Evolutionary conservation across 2,888 invertebrate genomes (phyloP), one percentile per base, ranked within the genome.

Genomic region (Morpho helenor): DNA sequence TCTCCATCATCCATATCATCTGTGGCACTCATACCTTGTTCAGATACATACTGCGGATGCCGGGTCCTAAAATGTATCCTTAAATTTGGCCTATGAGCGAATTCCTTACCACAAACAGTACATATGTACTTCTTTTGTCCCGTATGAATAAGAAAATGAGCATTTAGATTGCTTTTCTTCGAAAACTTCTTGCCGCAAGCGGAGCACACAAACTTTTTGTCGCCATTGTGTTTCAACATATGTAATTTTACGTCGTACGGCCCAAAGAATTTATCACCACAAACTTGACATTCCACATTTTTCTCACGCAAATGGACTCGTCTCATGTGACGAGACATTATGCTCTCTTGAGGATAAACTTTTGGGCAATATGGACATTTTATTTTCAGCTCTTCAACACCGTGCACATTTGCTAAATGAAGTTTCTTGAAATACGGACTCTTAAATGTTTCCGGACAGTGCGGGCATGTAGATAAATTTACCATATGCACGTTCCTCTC

Each of bases 101-200:
- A 93, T 0, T 90, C 78, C 61, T 91, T 93, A 49, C 87, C 84
- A 67, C 93, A 93, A 54, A 92, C 73, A 1, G 80, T 76, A 66
- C 93, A 93, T 0, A 76, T 68, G 56, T 83, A 91, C 7, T 84
- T 85, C 63, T 89, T 92, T 16, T 90, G 89, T 7, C 91, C 87
- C 0, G 91, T 87, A 70, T 94, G 94, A n/a, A 92, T 82, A 2
- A 91, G 80, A 0, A 87, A 76, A 68, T 94, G 94, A 0, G 91
- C 86, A 48, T 91, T 92, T 60, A 94, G 72, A 64, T 93, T 92
- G 60, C 92, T 92, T 64, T 92, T 91, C 48, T 93, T 93, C 0
- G 92, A 86, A 66, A 93, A 92, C 67, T 92, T 92, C 67, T 92
- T 92, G 0, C 92, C 92, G 64, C 94, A 94, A 0, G 92, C 81